Base-by-base conservation (phyloP, 1,140 invertebrate genomes). In the Tachypleus tridentatus region DNA sequence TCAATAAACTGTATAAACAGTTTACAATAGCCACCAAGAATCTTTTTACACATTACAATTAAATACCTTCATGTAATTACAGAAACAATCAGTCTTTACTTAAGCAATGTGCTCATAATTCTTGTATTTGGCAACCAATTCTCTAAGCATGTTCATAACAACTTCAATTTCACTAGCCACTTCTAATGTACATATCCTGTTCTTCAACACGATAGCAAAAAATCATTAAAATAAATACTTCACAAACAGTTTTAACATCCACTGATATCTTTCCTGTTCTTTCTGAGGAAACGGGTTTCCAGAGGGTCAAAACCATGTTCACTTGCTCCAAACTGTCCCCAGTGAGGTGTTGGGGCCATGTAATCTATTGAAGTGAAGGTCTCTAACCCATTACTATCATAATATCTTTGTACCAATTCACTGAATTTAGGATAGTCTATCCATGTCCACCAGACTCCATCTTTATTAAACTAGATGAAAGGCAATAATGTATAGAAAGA, bases 341-440 rank as follows among this genome's bases (percentile, higher is more conserved):
- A 85, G 29, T 69, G 11, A 4, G 84, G 84, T 8, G 83, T 84
- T 60, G 74, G 72, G 8, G 74, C 75, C 74, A 82, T 79, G 70
- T 85, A 85, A 71, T 85, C 83, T 67, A 76, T 62, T 3, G 81
- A 77, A 47, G 77, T 76, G 71, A 85, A 85, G 48, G 75, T 77
- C 65, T 72, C 68, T 60, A 67, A 62, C 51, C 77, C 78, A 56
- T 74, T 69, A 65, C 73, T 76, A 49, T 72, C 67, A 64, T 77
- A 75, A 68, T 77, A 82, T 48, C 73, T 66, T 49, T 74, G 64
- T 3, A 82, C 69, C 1, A 85, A 72, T 50, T 79, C 62, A 69
- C 83, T 81, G 71, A 84, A 85, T 66, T 77, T 80, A 3, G 77
- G 76, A 71, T 85, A 85, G 72, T 85, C 80, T 61, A 85, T 85